Evolutionary conservation across 2,888 invertebrate species (phyloP).

Genomic region (Proisotoma minuta): DNA sequence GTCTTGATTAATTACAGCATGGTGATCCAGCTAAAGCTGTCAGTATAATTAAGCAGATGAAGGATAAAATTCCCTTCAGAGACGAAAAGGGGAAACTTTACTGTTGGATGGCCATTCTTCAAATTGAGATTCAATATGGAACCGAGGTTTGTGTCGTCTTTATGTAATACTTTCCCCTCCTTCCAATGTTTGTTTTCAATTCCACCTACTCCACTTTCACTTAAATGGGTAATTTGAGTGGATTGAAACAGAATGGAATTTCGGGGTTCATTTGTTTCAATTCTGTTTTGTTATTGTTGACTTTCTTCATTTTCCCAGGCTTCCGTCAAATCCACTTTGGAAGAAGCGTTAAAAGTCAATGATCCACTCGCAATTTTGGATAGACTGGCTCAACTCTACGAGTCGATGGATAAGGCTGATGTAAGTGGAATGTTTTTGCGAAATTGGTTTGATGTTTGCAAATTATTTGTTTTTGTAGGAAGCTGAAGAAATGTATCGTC

Average conservation of each 20-base stretch:
- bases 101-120: constrained; percentile 2
- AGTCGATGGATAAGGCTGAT: not conserved
- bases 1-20: constrained; percentile 3
- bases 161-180: no score
- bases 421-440: no score
- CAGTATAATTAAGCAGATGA: not conserved
- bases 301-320: not conserved
- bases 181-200: no score
- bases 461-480: not conserved
- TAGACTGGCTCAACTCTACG: not conserved
- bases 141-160: not conserved
- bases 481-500: not conserved
- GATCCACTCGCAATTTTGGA: not conserved
- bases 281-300: not conserved
- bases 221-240: no score
- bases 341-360: not conserved
- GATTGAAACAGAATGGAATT: not conserved
- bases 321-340: not conserved
- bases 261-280: not conserved
- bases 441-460: not conserved
- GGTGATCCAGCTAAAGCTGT: constrained; percentile 2
- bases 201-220: no score
- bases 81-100: not conserved
- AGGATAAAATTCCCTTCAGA: constrained; percentile 3
- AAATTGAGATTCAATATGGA: constrained; percentile 3